These are phyloP conservation scores for Pandion haliaetus DNA, from an alignment of 2,113 vertebrate genomes.

Conservation along the genomic window DNA sequence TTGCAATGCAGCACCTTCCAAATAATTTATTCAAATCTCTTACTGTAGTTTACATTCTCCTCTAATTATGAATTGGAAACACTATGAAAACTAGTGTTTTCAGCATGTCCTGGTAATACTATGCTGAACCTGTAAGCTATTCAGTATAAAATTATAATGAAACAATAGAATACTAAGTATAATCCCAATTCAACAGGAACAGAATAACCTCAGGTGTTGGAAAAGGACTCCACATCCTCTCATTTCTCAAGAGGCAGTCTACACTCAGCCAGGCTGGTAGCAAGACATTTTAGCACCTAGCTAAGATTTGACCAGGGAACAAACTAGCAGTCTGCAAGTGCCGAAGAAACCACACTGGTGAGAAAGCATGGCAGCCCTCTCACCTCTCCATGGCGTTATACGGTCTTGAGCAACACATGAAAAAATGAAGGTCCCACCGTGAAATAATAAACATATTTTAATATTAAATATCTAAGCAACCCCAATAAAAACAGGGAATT, in stretches of 20 bases:
- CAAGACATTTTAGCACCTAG: not conserved
- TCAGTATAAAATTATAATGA: not conserved
- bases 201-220: not conserved
- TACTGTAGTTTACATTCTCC: not conserved
- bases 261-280: not conserved
- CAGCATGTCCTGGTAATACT: not conserved
- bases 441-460: not conserved
- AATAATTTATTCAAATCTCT: slow-evolving; percentile 51
- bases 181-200: not conserved
- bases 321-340: not conserved
- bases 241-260: not conserved
- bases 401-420: accelerated
- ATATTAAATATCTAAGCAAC: not conserved
- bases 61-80: slow-evolving; percentile 9
- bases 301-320: not conserved
- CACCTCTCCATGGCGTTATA: too few species aligned
- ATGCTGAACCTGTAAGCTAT: not conserved
- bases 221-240: not conserved
- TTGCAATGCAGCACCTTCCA: not conserved
- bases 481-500: not conserved
- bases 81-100: too few species aligned
- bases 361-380: not conserved
- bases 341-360: not conserved
- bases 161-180: not conserved
- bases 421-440: not conserved